Evolutionary conservation across 2,113 vertebrate species (phyloP).

Genomic region (Lasiurus cinereus): DNA sequence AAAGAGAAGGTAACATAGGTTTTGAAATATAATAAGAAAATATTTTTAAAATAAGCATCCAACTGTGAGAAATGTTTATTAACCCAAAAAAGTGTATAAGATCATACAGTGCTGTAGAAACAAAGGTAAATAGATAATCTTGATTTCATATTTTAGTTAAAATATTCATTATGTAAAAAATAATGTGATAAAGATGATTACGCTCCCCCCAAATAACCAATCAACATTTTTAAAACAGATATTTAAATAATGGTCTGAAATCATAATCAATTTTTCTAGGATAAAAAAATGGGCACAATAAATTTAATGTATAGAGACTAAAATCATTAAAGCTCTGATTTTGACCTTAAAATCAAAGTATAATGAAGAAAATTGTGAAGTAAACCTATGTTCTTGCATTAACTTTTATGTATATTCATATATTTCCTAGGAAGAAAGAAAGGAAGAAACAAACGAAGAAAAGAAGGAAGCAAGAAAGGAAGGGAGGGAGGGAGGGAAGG

Average conservation of each 20-base stretch:
- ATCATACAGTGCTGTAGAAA: not conserved
- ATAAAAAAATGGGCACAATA: constrained; percentile 3
- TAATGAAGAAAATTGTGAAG: constrained; percentile 43
- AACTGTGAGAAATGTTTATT: constrained; percentile 60
- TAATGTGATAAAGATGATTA: constrained; percentile 11
- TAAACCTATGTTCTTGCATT: constrained; percentile 46
- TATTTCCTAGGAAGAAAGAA: not conserved
- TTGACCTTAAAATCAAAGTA: constrained; percentile 1
- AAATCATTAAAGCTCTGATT: not conserved
- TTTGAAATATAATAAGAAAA: constrained; percentile 9
- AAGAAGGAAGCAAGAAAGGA: too few species aligned
- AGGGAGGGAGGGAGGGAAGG: too few species aligned
- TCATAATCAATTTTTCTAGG: constrained; percentile 30
- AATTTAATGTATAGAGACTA: constrained; percentile 6
- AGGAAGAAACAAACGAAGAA: too few species aligned
- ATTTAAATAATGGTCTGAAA: constrained; percentile 16
- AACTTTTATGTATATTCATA: not conserved
- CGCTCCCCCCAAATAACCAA: constrained; percentile 33
- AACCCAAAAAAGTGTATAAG: constrained; percentile 2
- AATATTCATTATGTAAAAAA: constrained; percentile 16
- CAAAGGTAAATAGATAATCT: not conserved
- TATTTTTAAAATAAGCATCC: constrained; percentile 36
- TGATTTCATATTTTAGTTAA: constrained; percentile 52
- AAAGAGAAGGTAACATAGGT: not conserved
- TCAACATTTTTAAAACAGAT: constrained; percentile 44